Percentiles rank a stretch among this genome's conserved stretches.
Conservation (phyloP, 2,888 invertebrate genomes). For the Heliconius erato region DNA sequence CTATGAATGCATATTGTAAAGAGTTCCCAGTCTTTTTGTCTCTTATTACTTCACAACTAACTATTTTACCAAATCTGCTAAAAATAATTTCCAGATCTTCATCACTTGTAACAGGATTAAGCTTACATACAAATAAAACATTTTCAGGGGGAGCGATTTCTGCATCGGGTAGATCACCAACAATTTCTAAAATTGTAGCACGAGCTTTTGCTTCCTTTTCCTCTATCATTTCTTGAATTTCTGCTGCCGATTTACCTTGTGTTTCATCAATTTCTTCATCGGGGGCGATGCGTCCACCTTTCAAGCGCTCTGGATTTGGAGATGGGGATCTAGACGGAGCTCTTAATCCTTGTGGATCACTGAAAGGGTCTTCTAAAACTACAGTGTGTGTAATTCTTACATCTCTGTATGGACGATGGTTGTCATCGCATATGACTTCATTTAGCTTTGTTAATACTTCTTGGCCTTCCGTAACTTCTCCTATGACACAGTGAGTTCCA, state of each 20-base stretch:
- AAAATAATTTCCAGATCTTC: conserved; percentile 99
- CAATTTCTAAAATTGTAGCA: conserved; percentile 99
- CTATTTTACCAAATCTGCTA: conserved; percentile 97
- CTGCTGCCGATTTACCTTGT: conserved; percentile 92
- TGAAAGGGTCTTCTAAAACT: conserved; percentile 97
- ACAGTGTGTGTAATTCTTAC: conserved; percentile 98
- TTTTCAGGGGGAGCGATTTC: conserved; percentile 99
- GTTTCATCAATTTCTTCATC: conserved; percentile 97
- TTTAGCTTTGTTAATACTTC: conserved; percentile 96
- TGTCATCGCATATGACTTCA: conserved; percentile 96
- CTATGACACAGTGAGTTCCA: conserved; percentile 97
- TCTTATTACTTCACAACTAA: conserved; percentile 97
- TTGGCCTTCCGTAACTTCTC: conserved; percentile 96
- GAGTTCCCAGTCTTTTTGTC: conserved; percentile 97
- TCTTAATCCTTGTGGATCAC: conserved; percentile 92
- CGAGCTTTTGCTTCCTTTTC: conserved; percentile 98
- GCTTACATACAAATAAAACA: conserved; percentile 99
- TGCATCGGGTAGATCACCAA: conserved; percentile 98
- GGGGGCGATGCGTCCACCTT: conserved; percentile 95
- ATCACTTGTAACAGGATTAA: conserved; percentile 99
- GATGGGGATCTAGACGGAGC: conserved; percentile 95
- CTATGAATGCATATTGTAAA: conserved; percentile 99
- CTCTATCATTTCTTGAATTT: conserved; percentile 94
- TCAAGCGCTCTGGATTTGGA: conserved; percentile 92
- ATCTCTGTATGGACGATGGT: conserved; percentile 96